These are phyloP conservation scores for Chromoteleia sp. DNA, from an alignment of 2,888 invertebrate species.

Conservation along the genomic window DNA sequence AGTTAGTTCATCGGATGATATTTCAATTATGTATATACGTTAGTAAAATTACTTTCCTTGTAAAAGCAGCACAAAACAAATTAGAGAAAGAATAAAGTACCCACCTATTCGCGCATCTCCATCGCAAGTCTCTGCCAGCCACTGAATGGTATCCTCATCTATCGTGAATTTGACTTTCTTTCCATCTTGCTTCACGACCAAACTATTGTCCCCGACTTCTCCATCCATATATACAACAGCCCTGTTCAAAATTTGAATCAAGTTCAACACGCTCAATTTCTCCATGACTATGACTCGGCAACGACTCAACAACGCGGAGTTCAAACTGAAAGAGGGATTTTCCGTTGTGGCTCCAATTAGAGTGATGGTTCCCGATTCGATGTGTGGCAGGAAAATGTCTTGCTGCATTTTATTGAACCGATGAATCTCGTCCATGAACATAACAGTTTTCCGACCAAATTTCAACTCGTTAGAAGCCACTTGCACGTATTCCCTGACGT, in stretches of 20 bases:
- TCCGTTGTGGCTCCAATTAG: slow-evolving; percentile 94
- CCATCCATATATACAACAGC: slow-evolving; percentile 85
- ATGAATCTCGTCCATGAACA: slow-evolving; percentile 95
- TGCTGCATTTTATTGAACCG: slow-evolving; percentile 94
- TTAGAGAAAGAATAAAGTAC: too few relatives aligned
- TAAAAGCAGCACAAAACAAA: background rate
- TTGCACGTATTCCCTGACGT: slow-evolving; percentile 91
- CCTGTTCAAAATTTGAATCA: slow-evolving; percentile 87
- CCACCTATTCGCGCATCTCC: slow-evolving; percentile 89
- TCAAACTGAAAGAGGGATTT: slow-evolving; percentile 94
- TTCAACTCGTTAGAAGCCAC: slow-evolving; percentile 90
- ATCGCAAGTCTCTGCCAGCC: slow-evolving; percentile 91
- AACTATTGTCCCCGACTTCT: slow-evolving; percentile 38
- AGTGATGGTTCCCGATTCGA: slow-evolving; percentile 92
- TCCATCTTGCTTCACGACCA: slow-evolving; percentile 10
- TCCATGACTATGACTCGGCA: slow-evolving; percentile 91
- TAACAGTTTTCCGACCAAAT: slow-evolving; percentile 89
- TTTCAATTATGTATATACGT: too few relatives aligned
- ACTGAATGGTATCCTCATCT: slow-evolving; percentile 88
- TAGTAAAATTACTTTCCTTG: too few relatives aligned
- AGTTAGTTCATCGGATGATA: too few relatives aligned
- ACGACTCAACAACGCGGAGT: slow-evolving; percentile 91
- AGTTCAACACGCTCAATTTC: slow-evolving; percentile 87
- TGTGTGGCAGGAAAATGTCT: slow-evolving; percentile 92
- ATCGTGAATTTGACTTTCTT: slow-evolving; percentile 80